Evolutionary conservation across 1,140 invertebrate species (phyloP).

Genomic region (Sycophaga agraensis): DNA sequence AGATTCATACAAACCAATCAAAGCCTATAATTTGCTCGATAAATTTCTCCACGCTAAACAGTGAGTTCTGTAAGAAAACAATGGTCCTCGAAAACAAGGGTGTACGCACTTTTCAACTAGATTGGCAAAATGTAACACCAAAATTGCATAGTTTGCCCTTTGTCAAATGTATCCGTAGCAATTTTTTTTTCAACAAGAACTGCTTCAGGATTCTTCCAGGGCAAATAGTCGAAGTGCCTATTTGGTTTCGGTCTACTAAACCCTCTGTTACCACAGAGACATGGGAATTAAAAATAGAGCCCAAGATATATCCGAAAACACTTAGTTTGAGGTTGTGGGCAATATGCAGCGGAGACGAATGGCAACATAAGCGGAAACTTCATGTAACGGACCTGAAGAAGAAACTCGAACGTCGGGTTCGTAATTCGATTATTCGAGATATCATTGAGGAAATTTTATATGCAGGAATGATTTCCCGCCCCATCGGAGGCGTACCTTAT

Average conservation of each 20-base stretch:
- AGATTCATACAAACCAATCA: neutral
- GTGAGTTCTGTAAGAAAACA: slow-evolving; percentile 3
- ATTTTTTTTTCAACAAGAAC: slow-evolving; percentile 46
- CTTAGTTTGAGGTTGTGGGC: slow-evolving; percentile 38
- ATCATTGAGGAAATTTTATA: slow-evolving; percentile 32
- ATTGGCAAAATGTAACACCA: neutral
- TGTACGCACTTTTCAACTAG: slow-evolving; percentile 4
- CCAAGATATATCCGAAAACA: slow-evolving; percentile 24
- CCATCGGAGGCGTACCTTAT: slow-evolving; percentile 24
- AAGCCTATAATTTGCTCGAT: slow-evolving; percentile 32
- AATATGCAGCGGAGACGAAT: neutral
- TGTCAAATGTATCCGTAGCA: neutral
- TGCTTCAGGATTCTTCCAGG: slow-evolving; percentile 37
- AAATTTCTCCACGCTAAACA: slow-evolving; percentile 17
- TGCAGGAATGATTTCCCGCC: neutral
- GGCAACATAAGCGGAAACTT: neutral
- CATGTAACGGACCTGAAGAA: slow-evolving; percentile 21
- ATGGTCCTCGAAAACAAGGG: slow-evolving; percentile 44
- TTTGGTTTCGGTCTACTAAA: slow-evolving; percentile 34
- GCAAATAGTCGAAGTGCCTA: slow-evolving; percentile 27
- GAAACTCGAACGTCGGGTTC: slow-evolving; percentile 28
- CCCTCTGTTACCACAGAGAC: slow-evolving; percentile 29
- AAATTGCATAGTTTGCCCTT: neutral
- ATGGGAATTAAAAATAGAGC: slow-evolving; percentile 40
- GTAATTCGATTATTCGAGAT: slow-evolving; percentile 25